phyloP scores from a whole-genome alignment of 2,888 invertebrate genomes.

The Julus scanicus region DNA sequence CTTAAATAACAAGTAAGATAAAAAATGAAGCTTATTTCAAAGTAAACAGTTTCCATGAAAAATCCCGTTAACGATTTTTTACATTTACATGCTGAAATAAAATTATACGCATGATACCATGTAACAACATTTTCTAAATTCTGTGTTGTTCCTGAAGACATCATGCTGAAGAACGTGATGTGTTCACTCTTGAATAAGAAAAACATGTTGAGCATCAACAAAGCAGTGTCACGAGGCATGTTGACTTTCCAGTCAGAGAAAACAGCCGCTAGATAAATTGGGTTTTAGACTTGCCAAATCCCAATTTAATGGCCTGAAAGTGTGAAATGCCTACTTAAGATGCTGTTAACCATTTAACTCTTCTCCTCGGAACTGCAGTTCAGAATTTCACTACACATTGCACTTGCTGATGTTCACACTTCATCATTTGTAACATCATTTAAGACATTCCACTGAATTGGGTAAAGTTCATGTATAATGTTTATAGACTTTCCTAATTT shows the following conservation, averaged over 20 bases:
- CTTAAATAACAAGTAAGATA: too few relatives aligned
- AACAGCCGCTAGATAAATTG: background rate
- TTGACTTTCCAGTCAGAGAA: background rate
- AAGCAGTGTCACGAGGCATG: background rate
- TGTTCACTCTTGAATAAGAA: background rate
- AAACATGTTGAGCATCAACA: background rate
- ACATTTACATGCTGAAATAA: background rate
- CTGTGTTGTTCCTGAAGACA: background rate
- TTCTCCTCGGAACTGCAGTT: background rate
- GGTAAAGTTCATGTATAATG: too few relatives aligned
- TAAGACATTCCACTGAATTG: background rate
- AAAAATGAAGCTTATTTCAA: too few relatives aligned
- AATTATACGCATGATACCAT: background rate
- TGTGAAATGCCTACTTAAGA: background rate
- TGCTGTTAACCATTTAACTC: slow-evolving; percentile 11
- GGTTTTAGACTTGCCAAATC: background rate
- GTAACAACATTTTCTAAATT: background rate
- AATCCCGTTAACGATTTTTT: too few relatives aligned
- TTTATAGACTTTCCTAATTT: too few relatives aligned
- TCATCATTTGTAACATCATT: background rate
- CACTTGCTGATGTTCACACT: background rate
- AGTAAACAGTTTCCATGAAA: too few relatives aligned
- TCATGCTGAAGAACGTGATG: background rate
- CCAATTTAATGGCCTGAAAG: background rate
- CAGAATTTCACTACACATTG: background rate